Evolutionary conservation across 2,888 invertebrate genomes (phyloP).

Genomic region (Arge pagana): DNA sequence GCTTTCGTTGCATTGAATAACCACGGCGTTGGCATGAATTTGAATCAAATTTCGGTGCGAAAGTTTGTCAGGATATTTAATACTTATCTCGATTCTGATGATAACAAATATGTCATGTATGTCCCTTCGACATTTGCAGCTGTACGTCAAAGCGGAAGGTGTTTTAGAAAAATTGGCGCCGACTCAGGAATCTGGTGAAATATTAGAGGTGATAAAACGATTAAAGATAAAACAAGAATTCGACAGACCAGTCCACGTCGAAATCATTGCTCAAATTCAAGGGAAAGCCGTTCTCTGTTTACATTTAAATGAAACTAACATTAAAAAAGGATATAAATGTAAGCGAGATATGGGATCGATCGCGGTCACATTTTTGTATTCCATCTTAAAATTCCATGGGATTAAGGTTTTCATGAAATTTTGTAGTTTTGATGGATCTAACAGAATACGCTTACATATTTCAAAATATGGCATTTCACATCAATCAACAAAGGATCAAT

Average conservation of each 20-base stretch:
- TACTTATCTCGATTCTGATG: too few species aligned
- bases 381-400: neutral
- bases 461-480: constrained; percentile 56
- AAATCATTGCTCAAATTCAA: constrained; percentile 69
- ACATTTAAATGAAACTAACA: constrained; percentile 69
- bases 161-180: constrained; percentile 57
- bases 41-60: constrained; percentile 68
- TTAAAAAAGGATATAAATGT: constrained; percentile 68
- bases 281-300: constrained; percentile 70
- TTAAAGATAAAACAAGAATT: constrained; percentile 58
- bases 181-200: constrained; percentile 61
- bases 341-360: constrained; percentile 48
- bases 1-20: constrained; percentile 63
- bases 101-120: too few species aligned
- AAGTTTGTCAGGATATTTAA: too few species aligned
- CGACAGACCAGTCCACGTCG: constrained; percentile 66
- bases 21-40: constrained; percentile 63
- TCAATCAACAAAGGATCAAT: constrained; percentile 62
- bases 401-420: neutral
- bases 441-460: constrained; percentile 47
- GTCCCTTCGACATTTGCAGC: constrained; percentile 53
- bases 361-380: neutral
- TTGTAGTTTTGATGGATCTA: constrained; percentile 59
- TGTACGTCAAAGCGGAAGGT: constrained; percentile 66
- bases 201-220: constrained; percentile 59